Evolutionary conservation across 2,888 invertebrate genomes (phyloP), one percentile per base, ranked within the genome.

Genomic region (Operophtera brumata): DNA sequence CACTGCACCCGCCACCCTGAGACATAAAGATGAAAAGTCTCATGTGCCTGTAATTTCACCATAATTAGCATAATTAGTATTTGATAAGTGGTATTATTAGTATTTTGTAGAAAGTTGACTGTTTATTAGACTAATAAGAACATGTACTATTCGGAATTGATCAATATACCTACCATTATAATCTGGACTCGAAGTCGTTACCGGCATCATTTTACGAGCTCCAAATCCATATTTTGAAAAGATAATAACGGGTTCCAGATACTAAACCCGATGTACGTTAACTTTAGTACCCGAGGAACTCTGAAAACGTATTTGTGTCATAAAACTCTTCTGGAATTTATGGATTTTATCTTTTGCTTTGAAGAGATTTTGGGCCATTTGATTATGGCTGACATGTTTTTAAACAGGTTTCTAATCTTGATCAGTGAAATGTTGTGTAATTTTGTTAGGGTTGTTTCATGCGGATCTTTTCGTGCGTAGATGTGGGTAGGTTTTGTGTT

Each of bases 161-260:
- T 58, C 40, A 35, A 54, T 58, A 36, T 35, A 36, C 13, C 50
- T 47, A 49, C 34, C 46, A 41, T 54, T 47, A 58, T 49, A 50
- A 49, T 50, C 50, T 57, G 40, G 20, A 28, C 40, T 49, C 30
- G 56, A 54, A 59, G 63, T 71, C 73, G 72, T 73, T 71, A 75
- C 60, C 51, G 67, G 64, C 39, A 7, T 65, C 68, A 63, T 55
- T 71, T 75, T 73, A 75, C 58, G 69, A 71, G 62, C 66, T 67
- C 61, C 57, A 61, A 67, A 73, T 75, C 74, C 75, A 79, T 77
- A 78, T 77, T 78, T 77, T 69, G 71, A 70, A 70, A 75, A 73
- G 75, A 77, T 77, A 72, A 78, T 78, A 62, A 60, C 57, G 54
- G 54, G 60, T 64, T 57, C 48, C 61, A 66, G 64, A 70, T 70